A percentile compares a stretch with the other conserved stretches of the same genome.
phyloP scores from a whole-genome alignment of 2,888 invertebrate species.

The Synanthedon tipuliformis region DNA sequence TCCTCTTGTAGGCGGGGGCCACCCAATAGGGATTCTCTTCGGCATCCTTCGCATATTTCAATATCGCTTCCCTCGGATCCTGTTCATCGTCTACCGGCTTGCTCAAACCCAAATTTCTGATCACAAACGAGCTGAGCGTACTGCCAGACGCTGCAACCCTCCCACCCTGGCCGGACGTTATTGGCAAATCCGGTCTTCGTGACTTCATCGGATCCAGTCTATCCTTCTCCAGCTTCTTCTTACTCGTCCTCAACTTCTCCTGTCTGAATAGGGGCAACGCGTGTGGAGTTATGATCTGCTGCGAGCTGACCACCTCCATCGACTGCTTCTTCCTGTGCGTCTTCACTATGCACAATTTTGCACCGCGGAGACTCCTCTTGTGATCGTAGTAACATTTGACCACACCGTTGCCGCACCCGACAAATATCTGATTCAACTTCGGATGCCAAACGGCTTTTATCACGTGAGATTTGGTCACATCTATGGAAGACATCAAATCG shows the following conservation, averaged over 20 bases:
- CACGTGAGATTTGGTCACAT: slow-evolving; percentile 83
- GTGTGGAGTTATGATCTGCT: slow-evolving; percentile 96
- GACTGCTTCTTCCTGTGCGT: slow-evolving; percentile 82
- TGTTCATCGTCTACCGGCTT: slow-evolving; percentile 92
- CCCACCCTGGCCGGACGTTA: slow-evolving; percentile 92
- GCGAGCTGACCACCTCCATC: slow-evolving; percentile 87
- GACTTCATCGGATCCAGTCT: slow-evolving; percentile 88
- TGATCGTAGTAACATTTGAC: slow-evolving; percentile 94
- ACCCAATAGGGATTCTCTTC: slow-evolving; percentile 98
- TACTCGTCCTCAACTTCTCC: slow-evolving; percentile 87
- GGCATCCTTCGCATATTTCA: slow-evolving; percentile 94
- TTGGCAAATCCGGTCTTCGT: slow-evolving; percentile 84
- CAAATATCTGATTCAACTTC: slow-evolving; percentile 95
- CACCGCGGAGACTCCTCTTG: slow-evolving; percentile 87
- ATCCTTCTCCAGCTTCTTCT: slow-evolving; percentile 92
- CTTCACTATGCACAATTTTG: slow-evolving; percentile 89
- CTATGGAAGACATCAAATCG: slow-evolving; percentile 77
- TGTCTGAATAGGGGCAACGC: slow-evolving; percentile 95
- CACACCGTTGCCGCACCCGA: slow-evolving; percentile 90
- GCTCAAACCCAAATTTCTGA: slow-evolving; percentile 93
- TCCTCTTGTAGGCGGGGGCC: slow-evolving; percentile 89
- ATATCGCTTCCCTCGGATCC: slow-evolving; percentile 94
- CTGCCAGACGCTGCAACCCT: slow-evolving; percentile 94
- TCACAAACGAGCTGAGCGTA: slow-evolving; percentile 95
- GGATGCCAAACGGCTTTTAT: slow-evolving; percentile 96